Conservation (phyloP, 2,113 vertebrate genomes). For the Progne subis region DNA sequence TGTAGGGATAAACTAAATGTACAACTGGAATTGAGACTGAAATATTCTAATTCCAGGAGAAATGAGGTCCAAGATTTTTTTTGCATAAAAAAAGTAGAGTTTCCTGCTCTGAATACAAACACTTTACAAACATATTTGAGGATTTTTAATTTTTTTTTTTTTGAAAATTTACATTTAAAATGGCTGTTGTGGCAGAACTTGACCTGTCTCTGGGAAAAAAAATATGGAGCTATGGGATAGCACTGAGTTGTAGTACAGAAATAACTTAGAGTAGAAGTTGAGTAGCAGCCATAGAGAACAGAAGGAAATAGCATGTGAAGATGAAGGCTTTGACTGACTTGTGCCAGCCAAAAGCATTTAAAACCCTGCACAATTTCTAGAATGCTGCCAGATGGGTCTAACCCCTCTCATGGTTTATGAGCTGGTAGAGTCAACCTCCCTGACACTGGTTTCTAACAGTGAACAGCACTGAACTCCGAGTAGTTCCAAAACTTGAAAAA, state of each 20-base stretch:
- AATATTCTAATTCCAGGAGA: neutral
- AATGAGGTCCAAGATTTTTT: neutral
- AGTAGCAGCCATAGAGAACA: neutral
- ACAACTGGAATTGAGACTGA: neutral
- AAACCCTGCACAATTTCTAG: neutral
- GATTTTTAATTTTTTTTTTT: neutral
- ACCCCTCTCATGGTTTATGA: neutral
- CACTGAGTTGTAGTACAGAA: neutral
- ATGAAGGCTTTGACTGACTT: neutral
- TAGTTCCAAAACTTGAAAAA: neutral
- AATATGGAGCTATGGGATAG: neutral
- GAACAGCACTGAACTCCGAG: neutral
- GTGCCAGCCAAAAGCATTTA: neutral
- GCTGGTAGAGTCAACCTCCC: neutral
- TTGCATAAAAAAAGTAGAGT: neutral
- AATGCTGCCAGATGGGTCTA: neutral
- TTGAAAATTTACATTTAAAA: neutral
- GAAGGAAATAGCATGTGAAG: neutral
- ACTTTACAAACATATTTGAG: neutral
- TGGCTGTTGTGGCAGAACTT: neutral
- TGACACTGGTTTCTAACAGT: neutral
- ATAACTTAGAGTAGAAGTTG: neutral
- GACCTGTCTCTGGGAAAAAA: neutral
- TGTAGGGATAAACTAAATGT: neutral
- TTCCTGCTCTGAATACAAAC: neutral